A percentile compares a stretch with the other conserved stretches of the same genome.
Conservation (phyloP, 2,888 invertebrate genomes). For the Pseudoips prasinana region DNA sequence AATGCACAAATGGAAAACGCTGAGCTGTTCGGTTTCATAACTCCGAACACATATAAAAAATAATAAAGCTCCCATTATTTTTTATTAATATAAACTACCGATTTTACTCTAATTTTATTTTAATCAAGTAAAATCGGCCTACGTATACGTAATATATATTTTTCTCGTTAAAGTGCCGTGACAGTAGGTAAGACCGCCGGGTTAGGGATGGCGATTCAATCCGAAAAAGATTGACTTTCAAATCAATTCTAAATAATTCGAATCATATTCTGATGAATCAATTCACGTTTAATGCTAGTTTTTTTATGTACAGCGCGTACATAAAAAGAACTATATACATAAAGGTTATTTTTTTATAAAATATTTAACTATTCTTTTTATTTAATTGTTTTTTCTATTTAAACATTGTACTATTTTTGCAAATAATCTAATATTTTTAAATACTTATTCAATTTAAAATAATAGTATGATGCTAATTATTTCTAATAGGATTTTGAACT, state of each 20-base stretch:
- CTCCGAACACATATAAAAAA: no score
- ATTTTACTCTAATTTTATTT: slow-evolving; percentile 10
- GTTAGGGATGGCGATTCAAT: slow-evolving; percentile 10
- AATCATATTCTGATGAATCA: slow-evolving; percentile 8
- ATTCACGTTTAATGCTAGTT: slow-evolving; percentile 5
- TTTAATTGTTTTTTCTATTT: slow-evolving; percentile 8
- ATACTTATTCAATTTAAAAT: no score
- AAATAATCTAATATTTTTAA: no score
- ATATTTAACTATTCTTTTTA: slow-evolving; percentile 8
- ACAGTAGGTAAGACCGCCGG: no score
- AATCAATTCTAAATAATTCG: no score
- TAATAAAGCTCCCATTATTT: slow-evolving; percentile 10
- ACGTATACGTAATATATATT: no score
- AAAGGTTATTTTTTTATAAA: slow-evolving; percentile 6
- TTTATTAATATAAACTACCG: slow-evolving; percentile 12
- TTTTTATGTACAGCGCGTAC: no score
- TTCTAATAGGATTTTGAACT: slow-evolving; percentile 13
- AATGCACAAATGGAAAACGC: no score
- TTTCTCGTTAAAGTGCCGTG: no score
- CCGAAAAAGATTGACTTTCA: slow-evolving; percentile 7
- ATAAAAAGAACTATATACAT: no score
- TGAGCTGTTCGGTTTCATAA: no score
- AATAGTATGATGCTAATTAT: slow-evolving; percentile 10
- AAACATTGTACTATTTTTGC: no score
- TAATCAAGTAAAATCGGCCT: slow-evolving; percentile 11